Percentiles rank a stretch among this genome's conserved stretches.
Evolutionary conservation across 2,113 vertebrate species (phyloP).

Genomic region (Rhizomys pruinosus): DNA sequence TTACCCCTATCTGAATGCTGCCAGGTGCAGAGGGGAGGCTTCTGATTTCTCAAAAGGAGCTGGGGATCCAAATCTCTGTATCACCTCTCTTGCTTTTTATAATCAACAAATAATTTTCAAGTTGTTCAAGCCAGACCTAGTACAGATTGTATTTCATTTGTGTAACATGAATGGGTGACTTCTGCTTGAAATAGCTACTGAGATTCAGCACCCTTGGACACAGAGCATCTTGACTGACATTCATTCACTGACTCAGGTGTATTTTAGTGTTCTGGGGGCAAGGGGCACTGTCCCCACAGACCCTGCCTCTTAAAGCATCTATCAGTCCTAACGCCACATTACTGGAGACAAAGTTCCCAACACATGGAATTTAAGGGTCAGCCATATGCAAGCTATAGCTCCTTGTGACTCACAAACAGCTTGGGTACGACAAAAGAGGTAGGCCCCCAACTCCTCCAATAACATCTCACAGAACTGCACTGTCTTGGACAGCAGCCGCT

Average conservation of each 20-base stretch:
- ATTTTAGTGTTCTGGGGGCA: not conserved
- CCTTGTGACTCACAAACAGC: not conserved
- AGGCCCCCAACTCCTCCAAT: not conserved
- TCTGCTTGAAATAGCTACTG: not conserved
- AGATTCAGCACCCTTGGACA: too few species aligned
- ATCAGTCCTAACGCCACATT: not conserved
- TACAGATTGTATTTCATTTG: not conserved
- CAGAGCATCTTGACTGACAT: not conserved
- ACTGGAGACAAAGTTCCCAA: too few species aligned
- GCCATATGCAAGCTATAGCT: not conserved
- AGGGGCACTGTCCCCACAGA: fast-evolving
- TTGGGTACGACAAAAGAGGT: not conserved
- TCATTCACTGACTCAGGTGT: too few species aligned
- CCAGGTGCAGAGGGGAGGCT: too few species aligned
- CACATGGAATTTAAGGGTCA: not conserved
- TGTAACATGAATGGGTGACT: not conserved
- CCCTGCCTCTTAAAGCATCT: not conserved
- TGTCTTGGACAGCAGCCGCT: not conserved
- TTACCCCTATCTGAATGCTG: too few species aligned
- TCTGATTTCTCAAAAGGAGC: not conserved
- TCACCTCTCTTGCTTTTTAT: not conserved
- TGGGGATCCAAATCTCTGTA: not conserved
- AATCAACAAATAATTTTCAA: not conserved
- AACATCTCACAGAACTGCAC: not conserved
- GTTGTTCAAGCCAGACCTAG: not conserved